These are phyloP conservation scores for Vollenhovia emeryi DNA, from an alignment of 1,140 invertebrate genomes.

Conservation along the genomic window DNA sequence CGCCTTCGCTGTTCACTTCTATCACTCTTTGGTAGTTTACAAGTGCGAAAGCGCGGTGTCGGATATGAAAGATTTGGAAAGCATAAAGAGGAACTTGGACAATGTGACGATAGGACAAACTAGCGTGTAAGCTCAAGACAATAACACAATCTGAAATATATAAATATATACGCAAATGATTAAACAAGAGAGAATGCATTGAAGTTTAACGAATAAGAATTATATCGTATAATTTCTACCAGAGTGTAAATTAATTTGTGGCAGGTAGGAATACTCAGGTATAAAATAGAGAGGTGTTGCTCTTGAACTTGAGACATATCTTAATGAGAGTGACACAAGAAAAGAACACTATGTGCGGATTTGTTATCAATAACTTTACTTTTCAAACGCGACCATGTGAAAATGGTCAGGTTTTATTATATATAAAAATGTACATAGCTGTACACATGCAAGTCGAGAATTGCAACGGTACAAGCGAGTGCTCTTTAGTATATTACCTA, in stretches of 20 bases:
- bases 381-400: slow-evolving; percentile 66
- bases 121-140: slow-evolving; percentile 70
- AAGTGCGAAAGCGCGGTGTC: slow-evolving; percentile 90
- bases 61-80: slow-evolving; percentile 90
- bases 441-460: slow-evolving; percentile 81
- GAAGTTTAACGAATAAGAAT: not conserved
- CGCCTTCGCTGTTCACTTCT: slow-evolving; percentile 95
- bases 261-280: slow-evolving; percentile 15
- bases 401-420: slow-evolving; percentile 74
- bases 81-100: slow-evolving; percentile 90
- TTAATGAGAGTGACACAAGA: slow-evolving; percentile 36
- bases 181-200: not conserved
- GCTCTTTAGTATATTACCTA: slow-evolving; percentile 79
- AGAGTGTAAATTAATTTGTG: not conserved
- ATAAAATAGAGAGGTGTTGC: not conserved
- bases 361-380: slow-evolving; percentile 73
- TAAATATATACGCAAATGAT: not conserved
- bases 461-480: slow-evolving; percentile 82
- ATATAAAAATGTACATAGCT: slow-evolving; percentile 82
- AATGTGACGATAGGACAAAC: slow-evolving; percentile 83
- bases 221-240: not conserved
- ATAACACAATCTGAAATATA: slow-evolving; percentile 4
- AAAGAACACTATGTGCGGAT: slow-evolving; percentile 58
- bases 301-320: not conserved
- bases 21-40: slow-evolving; percentile 93